Percentiles rank a stretch among this genome's conserved stretches.
Conservation (phyloP, 2,113 vertebrate genomes). For the Scortum barcoo region DNA sequence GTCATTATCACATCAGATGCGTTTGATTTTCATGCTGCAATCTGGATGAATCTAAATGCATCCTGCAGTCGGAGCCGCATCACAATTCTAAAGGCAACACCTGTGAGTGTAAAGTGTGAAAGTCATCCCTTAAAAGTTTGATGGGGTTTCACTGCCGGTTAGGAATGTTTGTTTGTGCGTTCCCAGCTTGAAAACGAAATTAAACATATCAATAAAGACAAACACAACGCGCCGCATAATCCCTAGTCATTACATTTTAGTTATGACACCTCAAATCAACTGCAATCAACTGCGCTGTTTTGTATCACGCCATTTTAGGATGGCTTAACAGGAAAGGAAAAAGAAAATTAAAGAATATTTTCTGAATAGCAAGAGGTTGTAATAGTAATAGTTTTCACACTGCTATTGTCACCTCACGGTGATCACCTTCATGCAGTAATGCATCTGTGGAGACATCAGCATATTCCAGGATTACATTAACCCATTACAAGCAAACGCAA, state of each 20-base stretch:
- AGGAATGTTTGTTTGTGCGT: constrained; percentile 16
- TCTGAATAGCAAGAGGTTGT: not conserved
- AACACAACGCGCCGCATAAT: constrained; percentile 18
- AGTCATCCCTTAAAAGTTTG: constrained; percentile 18
- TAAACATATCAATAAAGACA: constrained; percentile 16
- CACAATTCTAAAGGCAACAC: not conserved
- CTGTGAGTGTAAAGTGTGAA: constrained; percentile 8
- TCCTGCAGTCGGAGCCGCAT: constrained; percentile 3
- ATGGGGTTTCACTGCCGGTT: constrained; percentile 31
- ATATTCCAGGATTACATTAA: constrained; percentile 17
- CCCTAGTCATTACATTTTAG: constrained; percentile 4
- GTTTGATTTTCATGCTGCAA: constrained; percentile 11
- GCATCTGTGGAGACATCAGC: not conserved
- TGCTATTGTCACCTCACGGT: constrained; percentile 15
- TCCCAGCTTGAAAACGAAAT: constrained; percentile 17
- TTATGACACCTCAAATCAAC: constrained; percentile 37
- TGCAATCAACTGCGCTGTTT: constrained; percentile 33
- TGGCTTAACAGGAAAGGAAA: constrained; percentile 31
- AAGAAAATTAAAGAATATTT: constrained; percentile 22
- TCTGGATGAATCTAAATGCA: constrained; percentile 14
- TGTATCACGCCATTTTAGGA: constrained; percentile 21
- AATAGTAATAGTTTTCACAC: not conserved
- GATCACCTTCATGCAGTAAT: constrained; percentile 27
- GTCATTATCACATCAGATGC: not conserved
- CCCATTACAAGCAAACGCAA: not conserved